These are phyloP conservation scores for Crepidodera aurea DNA, from an alignment of 2,888 invertebrate genomes.

Conservation along the genomic window DNA sequence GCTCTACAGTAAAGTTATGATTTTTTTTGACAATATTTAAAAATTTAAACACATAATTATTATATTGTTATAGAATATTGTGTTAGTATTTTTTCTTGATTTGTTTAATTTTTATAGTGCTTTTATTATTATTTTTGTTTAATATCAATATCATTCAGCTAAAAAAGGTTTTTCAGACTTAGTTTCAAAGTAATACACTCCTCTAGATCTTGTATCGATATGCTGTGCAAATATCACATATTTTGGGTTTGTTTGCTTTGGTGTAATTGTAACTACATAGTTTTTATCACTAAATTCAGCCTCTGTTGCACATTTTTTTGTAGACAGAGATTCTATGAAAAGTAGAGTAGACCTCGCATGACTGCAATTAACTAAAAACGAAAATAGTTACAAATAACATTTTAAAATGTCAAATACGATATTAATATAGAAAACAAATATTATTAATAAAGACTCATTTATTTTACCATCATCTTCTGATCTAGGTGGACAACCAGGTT, in stretches of 20 bases:
- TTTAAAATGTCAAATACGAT: no score
- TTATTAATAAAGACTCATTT: neutral
- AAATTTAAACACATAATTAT: no score
- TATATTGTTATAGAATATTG: no score
- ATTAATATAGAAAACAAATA: no score
- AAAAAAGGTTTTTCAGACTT: constrained; percentile 38
- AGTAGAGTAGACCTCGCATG: constrained; percentile 61
- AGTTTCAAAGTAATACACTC: constrained; percentile 48
- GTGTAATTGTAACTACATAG: constrained; percentile 50
- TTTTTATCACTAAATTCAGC: constrained; percentile 57
- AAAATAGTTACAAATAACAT: constrained; percentile 23
- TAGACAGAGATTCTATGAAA: constrained; percentile 62
- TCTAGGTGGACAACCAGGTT: constrained; percentile 69
- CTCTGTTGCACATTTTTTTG: constrained; percentile 55
- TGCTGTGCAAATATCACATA: constrained; percentile 48
- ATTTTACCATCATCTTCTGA: constrained; percentile 42
- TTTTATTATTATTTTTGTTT: no score
- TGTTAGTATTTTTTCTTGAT: no score
- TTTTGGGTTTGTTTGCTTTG: constrained; percentile 28
- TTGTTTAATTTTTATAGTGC: no score
- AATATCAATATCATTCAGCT: no score
- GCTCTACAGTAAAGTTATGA: no score
- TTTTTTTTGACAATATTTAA: no score
- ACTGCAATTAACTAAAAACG: constrained; percentile 61
- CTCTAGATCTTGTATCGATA: constrained; percentile 39